Base-by-base conservation (phyloP, 2,797 vertebrate species). In the Calcarius lapponicus region DNA sequence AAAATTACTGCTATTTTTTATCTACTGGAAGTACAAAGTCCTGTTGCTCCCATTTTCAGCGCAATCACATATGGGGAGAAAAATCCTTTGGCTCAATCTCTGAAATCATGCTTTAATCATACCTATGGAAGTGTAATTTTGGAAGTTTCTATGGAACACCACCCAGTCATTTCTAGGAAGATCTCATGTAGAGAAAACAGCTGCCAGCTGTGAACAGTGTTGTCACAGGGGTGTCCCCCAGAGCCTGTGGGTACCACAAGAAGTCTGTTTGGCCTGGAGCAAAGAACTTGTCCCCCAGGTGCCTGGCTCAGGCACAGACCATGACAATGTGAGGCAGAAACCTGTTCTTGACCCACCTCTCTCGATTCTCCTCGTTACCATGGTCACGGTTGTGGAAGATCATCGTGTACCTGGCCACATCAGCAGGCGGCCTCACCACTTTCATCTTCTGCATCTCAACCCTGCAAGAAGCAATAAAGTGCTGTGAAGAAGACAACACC, bases 381-480 rank as follows among this genome's bases (percentile, higher is more conserved):
- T 81, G 96, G 97, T 99, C 99, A 69, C 99, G 97, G 40, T 98
- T 98, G 90, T 99, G 99, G 92, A 99, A 99, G 95, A 99, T 98
- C 99, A 99, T 99, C 0, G 99, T 99, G 38, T 99, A 99, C 86
- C 98, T 98, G 67, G 98, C 99, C 22, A 99, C 82, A 5, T 98
- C 97, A 14, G 98, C 96, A 0, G 98, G 86, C 0, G 99, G 99
- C 11, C 99, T 98, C 31, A 98, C 58, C 47, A 99, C 98, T 93
- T 95, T 98, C 99, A 99, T 99, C 85, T 98, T 98, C 70, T 99
- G 98, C 40, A 99, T 97, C 86, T 98, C 97, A 75, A 99, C 98
- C 95, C 99, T 99, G 95, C 47, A 82, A 93, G 84, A 88, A 96
- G 47, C 69, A 89, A 9, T 6, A 65, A 76, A 78, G 20, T 61